A percentile compares a stretch with the other conserved stretches of the same genome.
These are phyloP conservation scores for Deroplatys truncata DNA, from an alignment of 2,888 invertebrate genomes.

Conservation along the genomic window DNA sequence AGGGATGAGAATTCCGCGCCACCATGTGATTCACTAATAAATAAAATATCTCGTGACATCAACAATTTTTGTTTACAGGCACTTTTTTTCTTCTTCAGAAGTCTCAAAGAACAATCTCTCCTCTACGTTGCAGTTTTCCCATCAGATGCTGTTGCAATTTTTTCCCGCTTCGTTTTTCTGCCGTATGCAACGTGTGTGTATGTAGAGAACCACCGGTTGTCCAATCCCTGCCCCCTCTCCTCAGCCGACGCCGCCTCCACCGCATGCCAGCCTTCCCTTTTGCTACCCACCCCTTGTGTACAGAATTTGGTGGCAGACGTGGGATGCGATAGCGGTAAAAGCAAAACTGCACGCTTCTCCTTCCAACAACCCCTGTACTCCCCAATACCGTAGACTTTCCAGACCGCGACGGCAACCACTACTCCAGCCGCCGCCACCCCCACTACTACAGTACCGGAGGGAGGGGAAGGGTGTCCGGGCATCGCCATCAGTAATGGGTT, in stretches of 20 bases:
- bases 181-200: neutral
- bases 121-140: neutral
- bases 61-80: slow-evolving; percentile 20
- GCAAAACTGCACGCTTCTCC: neutral
- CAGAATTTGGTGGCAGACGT: neutral
- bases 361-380: neutral
- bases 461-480: neutral
- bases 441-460: neutral
- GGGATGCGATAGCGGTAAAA: neutral
- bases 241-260: neutral
- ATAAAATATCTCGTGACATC: slow-evolving; percentile 28
- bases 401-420: neutral
- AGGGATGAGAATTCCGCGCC: slow-evolving; percentile 21
- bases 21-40: slow-evolving; percentile 12
- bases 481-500: slow-evolving; percentile 20
- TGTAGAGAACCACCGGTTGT: neutral
- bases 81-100: neutral
- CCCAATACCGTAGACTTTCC: neutral
- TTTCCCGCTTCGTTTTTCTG: neutral
- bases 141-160: neutral
- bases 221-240: neutral
- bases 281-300: neutral
- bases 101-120: neutral
- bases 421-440: neutral
- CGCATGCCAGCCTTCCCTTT: neutral